phyloP scores from a whole-genome alignment of 2,888 invertebrate genomes.

The Ennomos fuscantarius region DNA sequence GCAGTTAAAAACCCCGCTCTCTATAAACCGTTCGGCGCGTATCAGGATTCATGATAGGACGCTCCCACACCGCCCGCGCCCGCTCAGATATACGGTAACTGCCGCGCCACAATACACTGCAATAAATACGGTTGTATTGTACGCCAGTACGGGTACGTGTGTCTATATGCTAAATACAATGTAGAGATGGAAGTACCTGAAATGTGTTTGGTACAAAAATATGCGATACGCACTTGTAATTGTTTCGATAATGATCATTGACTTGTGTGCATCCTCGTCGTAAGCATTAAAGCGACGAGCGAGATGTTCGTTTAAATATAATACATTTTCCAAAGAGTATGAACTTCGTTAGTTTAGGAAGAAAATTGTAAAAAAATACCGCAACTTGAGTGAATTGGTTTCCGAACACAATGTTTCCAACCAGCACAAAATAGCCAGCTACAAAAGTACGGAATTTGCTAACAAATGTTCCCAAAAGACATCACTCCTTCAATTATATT shows the following conservation, averaged over 20 bases:
- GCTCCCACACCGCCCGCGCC: conserved; percentile 73
- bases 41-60: conserved; percentile 83
- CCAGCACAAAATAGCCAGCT: no score
- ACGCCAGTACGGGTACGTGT: conserved; percentile 72
- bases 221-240: background rate
- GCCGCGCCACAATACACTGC: conserved; percentile 82
- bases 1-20: conserved; percentile 61
- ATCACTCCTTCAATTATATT: no score
- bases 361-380: no score
- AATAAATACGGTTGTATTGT: conserved; percentile 80
- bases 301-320: no score
- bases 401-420: no score
- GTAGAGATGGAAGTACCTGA: conserved; percentile 6
- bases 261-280: background rate
- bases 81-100: conserved; percentile 81
- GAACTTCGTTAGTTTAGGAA: no score
- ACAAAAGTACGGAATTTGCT: no score
- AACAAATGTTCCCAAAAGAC: no score
- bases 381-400: no score
- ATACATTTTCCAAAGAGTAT: no score
- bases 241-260: background rate
- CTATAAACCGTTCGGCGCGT: conserved; percentile 69
- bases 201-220: conserved; percentile 4
- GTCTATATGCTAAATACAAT: conserved; percentile 43
- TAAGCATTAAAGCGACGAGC: no score